Percentiles rank a stretch among this genome's conserved stretches.
Conservation (phyloP, 2,797 vertebrate genomes). For the Petrocephalus sullivani region DNA sequence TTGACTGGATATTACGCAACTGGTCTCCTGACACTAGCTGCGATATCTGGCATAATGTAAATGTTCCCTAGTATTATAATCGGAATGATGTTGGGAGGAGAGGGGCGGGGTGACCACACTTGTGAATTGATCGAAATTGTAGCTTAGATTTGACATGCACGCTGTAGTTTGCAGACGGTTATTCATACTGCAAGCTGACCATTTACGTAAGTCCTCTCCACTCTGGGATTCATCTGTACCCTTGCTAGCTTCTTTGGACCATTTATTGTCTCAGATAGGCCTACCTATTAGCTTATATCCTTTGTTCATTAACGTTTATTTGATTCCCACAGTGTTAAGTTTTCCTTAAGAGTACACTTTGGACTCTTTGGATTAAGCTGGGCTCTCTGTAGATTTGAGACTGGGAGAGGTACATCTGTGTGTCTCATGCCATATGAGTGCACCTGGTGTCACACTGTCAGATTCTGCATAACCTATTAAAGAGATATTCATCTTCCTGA, state of each 20-base stretch:
- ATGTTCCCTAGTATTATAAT: background rate
- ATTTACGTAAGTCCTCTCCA: background rate
- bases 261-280: background rate
- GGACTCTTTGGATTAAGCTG: background rate
- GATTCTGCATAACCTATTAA: constrained; percentile 21
- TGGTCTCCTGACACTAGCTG: background rate
- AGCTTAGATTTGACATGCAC: background rate
- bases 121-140: background rate
- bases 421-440: background rate
- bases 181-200: background rate
- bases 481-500: constrained; percentile 19
- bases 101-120: background rate
- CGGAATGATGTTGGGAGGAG: background rate
- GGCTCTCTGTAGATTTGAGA: background rate
- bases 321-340: background rate
- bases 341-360: background rate
- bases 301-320: background rate
- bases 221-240: background rate
- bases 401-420: background rate
- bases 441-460: background rate
- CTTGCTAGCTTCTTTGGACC: background rate
- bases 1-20: constrained; percentile 22
- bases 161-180: background rate
- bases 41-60: background rate
- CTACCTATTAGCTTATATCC: background rate